Evolutionary conservation across 2,113 vertebrate genomes (phyloP), one percentile per base, ranked within the genome.

Genomic region (Hemiscyllium ocellatum): DNA sequence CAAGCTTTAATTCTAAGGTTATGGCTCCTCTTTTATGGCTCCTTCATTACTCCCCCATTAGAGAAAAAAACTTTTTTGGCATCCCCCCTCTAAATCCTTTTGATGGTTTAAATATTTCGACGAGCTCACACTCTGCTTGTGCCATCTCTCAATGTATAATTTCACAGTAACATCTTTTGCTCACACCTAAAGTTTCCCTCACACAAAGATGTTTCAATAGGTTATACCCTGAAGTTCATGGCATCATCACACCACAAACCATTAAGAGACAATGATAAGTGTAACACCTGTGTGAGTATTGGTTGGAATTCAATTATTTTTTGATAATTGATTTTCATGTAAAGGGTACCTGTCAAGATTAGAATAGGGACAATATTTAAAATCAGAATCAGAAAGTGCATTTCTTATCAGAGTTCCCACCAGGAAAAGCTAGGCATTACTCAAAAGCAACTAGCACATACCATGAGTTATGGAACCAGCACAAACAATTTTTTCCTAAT

Each of bases 361-460:
- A 68, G 37, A 94, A 72, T 94, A 24, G 69, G 52, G 4, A 42
- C 52, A 70, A 50, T 13, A 95, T 72, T 50, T 95, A 52, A 76
- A 95, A 95, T 72, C 94, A 95, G 56, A 91, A 42, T 95, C 68
- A 95, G 69, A 95, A 95, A 95, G 52, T 76, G 94, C 42, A 72
- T 52, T 72, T 7, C 94, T 95, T 95, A 95, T 95, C 69, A 3
- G 94, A 50, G 24, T 76, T 95, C 68, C 94, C 37, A 72, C 42
- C 94, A 95, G 94, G 94, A 76, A 95, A 42, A 94, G 91, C 47
- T 52, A 26, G 94, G 94, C 47, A 47, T 76, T 72, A 10, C 47
- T 95, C 94, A 15, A 20, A 50, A 33, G 52, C 12, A 3, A 69
- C 94, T 76, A 12, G 72, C 66, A 95, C 66, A 7, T 95, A 47